Evolutionary conservation across 2,888 invertebrate species (phyloP), one percentile per base, ranked within the genome.

Genomic region (Rutpela maculata): DNA sequence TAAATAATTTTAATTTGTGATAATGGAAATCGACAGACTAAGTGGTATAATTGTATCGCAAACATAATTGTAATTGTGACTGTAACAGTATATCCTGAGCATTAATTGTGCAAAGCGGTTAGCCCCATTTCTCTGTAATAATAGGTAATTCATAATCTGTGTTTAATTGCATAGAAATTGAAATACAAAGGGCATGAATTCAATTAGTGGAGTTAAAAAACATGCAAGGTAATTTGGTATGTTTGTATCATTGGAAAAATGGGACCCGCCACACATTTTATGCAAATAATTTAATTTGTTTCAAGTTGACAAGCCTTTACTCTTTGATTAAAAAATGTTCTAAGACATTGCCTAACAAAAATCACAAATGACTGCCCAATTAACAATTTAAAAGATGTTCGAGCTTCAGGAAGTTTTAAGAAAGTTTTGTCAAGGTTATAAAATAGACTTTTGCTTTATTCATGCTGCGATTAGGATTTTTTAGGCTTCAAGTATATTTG

Each of bases 21-120:
- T 19, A 12, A 59, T 59, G 59, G 59, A 50, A 50, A n/a, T 50
- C n/a, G n/a, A 43, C 43, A 43, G 19, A 22, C 11, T 59, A 59
- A 59, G 59, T 43, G 17, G 69, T 56, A 19, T 19, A 50, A 69
- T 60, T 60, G 43, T 12, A 22, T 22, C n/a, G 60, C 70, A 70
- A 60, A 60, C 38, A 35, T 60, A 22, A 43, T 19, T 31, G n/a
- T 19, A 31, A 43, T 70, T 70, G 60, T 6, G 12, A 70, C 59
- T 70, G 59, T 18, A 19, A 19, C 59, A 59, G 59, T 59, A 59
- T 59, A 18, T 19, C 19, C 2, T 22, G 59, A 59, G 18, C 18
- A 59, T 19, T 22, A 59, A 59, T 50, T n/a, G 50, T n/a, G n/a
- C 50, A 50, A 50, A 50, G n/a, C n/a, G 50, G 50, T 50, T 50